Evolutionary conservation across 2,113 vertebrate species (phyloP).

Genomic region (Irena cyanogastra): DNA sequence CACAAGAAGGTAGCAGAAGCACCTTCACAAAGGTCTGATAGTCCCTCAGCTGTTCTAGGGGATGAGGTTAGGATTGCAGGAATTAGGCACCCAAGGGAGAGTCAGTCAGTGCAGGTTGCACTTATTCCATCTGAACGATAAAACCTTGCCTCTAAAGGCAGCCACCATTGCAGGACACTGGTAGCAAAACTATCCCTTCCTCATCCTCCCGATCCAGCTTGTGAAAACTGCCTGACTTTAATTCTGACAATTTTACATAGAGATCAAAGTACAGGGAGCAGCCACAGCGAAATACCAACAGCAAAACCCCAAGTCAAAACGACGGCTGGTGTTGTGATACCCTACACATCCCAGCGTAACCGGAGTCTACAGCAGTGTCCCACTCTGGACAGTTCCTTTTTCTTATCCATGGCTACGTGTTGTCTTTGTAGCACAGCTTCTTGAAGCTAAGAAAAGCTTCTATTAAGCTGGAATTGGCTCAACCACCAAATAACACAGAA

Average conservation of each 20-base stretch:
- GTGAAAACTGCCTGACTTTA: not conserved
- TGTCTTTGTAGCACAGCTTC: not conserved
- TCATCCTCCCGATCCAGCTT: not conserved
- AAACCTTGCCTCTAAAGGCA: not conserved
- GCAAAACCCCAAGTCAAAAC: not conserved
- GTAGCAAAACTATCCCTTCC: not conserved
- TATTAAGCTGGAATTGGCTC: not conserved
- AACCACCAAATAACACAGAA: not conserved
- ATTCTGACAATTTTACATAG: not conserved
- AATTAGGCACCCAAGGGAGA: not conserved
- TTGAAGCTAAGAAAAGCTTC: constrained; percentile 12
- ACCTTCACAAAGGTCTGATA: not conserved
- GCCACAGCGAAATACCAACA: constrained; percentile 14
- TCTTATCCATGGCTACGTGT: not conserved
- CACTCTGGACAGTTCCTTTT: not conserved
- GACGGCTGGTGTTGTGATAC: not conserved
- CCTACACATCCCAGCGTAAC: not conserved
- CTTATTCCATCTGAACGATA: not conserved
- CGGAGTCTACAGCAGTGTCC: rapidly evolving
- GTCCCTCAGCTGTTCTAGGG: not conserved
- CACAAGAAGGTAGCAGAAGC: not conserved
- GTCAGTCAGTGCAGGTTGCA: not conserved
- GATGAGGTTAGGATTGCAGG: not conserved
- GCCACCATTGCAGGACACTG: not conserved
- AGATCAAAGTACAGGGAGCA: not conserved